Conservation (phyloP, 2,888 invertebrate genomes). For the Oegoconia quadripuncta region DNA sequence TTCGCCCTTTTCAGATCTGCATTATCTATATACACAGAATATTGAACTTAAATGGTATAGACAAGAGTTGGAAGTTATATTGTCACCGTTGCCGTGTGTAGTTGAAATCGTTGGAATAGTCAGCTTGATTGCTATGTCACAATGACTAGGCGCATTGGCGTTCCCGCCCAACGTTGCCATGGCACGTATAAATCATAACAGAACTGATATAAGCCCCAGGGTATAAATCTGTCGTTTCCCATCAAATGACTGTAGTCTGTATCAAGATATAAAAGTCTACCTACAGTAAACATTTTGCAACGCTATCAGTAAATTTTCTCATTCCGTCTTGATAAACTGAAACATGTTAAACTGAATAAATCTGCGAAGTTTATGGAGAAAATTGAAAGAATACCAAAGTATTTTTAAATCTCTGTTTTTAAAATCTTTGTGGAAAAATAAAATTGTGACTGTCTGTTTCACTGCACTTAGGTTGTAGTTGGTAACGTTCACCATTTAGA, state of each 20-base stretch:
- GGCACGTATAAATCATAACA: slow-evolving; percentile 53
- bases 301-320: too few species aligned
- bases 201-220: slow-evolving; percentile 15
- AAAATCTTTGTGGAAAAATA: neutral
- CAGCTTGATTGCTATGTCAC: slow-evolving; percentile 12
- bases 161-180: slow-evolving; percentile 51
- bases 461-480: too few species aligned
- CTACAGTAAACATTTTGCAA: too few species aligned
- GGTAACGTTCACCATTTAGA: too few species aligned
- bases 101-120: neutral
- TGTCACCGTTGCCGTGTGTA: too few species aligned
- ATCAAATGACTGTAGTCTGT: slow-evolving; percentile 20
- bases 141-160: slow-evolving; percentile 34
- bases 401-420: neutral
- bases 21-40: too few species aligned
- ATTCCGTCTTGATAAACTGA: too few species aligned
- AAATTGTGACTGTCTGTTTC: too few species aligned
- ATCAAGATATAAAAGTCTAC: too few species aligned
- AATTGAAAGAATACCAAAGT: neutral
- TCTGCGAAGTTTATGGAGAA: neutral
- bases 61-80: neutral
- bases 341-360: too few species aligned
- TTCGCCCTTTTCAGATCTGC: too few species aligned
- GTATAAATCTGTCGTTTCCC: slow-evolving; percentile 40
- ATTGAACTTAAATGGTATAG: too few species aligned